phyloP scores from a whole-genome alignment of 2,888 invertebrate genomes.

The Cataglyphis livida region DNA sequence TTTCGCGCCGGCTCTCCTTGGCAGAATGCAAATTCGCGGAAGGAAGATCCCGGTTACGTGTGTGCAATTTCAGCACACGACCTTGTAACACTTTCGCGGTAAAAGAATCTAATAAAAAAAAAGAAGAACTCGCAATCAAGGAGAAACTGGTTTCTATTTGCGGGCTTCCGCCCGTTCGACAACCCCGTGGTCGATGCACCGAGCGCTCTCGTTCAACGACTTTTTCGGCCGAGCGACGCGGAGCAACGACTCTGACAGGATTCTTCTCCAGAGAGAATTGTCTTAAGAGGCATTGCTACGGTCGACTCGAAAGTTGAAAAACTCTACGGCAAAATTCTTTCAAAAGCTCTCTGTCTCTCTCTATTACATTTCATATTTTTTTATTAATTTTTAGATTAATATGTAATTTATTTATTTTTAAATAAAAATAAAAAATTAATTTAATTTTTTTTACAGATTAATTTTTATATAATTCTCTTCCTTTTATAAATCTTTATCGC shows the following conservation, averaged over 20 bases:
- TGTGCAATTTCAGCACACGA: constrained; percentile 26
- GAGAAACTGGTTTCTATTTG: constrained; percentile 74
- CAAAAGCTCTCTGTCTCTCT: too few species aligned
- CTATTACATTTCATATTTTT: too few species aligned
- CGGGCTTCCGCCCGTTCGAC: constrained; percentile 62
- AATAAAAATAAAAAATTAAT: not conserved
- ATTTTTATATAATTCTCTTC: not conserved
- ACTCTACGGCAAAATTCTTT: constrained; percentile 1
- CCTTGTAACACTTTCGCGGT: constrained; percentile 50
- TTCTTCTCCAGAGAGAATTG: not conserved
- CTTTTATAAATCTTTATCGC: not conserved
- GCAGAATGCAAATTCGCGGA: constrained; percentile 29
- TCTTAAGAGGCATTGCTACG: not conserved
- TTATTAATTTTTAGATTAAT: too few species aligned
- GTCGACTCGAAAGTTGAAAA: not conserved
- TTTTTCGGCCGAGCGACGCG: constrained; percentile 60
- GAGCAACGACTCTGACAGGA: constrained; percentile 20
- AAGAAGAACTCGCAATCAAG: constrained; percentile 52
- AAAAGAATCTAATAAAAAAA: not conserved
- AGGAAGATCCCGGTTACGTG: not conserved
- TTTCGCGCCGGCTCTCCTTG: not conserved
- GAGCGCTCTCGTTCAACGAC: constrained; percentile 71
- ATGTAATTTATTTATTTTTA: not conserved
- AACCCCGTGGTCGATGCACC: constrained; percentile 71
- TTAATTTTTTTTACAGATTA: not conserved